Conservation (phyloP, 2,888 invertebrate species). For the Catocala sponsa region DNA sequence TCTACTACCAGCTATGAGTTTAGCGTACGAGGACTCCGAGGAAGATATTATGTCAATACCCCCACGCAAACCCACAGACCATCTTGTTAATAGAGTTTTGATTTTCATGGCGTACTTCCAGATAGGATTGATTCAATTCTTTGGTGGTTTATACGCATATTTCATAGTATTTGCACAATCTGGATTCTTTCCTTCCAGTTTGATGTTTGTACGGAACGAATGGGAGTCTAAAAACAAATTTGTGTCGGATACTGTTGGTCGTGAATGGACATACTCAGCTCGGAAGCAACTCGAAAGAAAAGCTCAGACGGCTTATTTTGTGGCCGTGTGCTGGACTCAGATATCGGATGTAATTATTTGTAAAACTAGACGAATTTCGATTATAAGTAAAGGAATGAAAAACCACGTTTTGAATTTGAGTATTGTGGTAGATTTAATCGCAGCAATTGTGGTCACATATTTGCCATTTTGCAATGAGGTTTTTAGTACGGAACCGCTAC, state of each 20-base stretch:
- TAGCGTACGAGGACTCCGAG: slow-evolving; percentile 93
- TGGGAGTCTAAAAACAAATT: slow-evolving; percentile 91
- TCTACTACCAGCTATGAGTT: slow-evolving; percentile 92
- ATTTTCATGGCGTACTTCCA: slow-evolving; percentile 95
- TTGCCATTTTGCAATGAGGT: slow-evolving; percentile 90
- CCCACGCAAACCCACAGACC: slow-evolving; percentile 86
- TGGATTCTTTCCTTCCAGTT: slow-evolving; percentile 91
- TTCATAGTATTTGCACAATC: slow-evolving; percentile 93
- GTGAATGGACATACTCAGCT: slow-evolving; percentile 91
- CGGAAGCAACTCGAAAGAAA: slow-evolving; percentile 91
- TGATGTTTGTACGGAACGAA: slow-evolving; percentile 90
- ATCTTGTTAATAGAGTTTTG: slow-evolving; percentile 87
- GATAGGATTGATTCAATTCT: slow-evolving; percentile 95
- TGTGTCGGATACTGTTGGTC: slow-evolving; percentile 92
- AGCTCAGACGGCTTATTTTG: slow-evolving; percentile 94
- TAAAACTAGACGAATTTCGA: slow-evolving; percentile 92
- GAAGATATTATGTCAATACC: slow-evolving; percentile 91
- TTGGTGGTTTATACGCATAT: slow-evolving; percentile 93
- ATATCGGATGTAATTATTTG: slow-evolving; percentile 93
- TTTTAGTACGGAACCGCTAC: slow-evolving; percentile 91
- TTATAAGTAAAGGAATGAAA: no score
- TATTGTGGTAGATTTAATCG: no score
- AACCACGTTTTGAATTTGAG: no score
- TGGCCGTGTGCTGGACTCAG: slow-evolving; percentile 93
- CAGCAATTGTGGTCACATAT: slow-evolving; percentile 12